These are phyloP conservation scores for Clitarchus hookeri DNA, from an alignment of 2,888 invertebrate species.

Conservation along the genomic window DNA sequence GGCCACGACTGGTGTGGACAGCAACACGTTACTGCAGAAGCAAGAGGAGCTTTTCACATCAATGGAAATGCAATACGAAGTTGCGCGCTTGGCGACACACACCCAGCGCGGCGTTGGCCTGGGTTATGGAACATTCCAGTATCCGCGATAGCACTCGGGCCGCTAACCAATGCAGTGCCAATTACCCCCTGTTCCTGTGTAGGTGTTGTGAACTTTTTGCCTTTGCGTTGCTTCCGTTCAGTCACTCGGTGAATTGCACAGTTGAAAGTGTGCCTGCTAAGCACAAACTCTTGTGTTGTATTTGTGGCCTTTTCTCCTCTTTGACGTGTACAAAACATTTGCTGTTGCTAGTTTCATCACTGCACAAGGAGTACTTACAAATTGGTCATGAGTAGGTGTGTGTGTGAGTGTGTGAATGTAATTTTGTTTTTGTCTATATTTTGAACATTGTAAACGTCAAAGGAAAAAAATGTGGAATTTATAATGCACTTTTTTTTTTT, in stretches of 20 bases:
- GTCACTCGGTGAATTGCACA: not conserved
- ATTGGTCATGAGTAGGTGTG: too few relatives aligned
- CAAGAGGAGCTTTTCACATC: conserved; percentile 85
- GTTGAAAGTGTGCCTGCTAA: not conserved
- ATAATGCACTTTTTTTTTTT: too few relatives aligned
- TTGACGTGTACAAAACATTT: not conserved
- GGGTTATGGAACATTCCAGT: conserved; percentile 65
- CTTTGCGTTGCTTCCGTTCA: not conserved
- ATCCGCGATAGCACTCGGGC: conserved; percentile 37
- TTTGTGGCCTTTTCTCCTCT: not conserved
- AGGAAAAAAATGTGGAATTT: too few relatives aligned
- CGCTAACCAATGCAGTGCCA: not conserved
- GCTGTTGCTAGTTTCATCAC: not conserved
- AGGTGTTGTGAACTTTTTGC: not conserved
- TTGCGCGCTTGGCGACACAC: conserved; percentile 93
- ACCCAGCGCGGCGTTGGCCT: conserved; percentile 89
- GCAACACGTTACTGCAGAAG: conserved; percentile 51
- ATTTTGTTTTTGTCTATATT: too few relatives aligned
- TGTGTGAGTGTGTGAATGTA: too few relatives aligned
- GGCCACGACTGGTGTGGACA: conserved; percentile 31
- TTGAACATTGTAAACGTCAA: too few relatives aligned
- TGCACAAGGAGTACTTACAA: too few relatives aligned
- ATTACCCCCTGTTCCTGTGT: not conserved
- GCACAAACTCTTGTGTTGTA: not conserved
- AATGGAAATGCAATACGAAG: conserved; percentile 96